These are phyloP conservation scores for Aspidapion aeneum DNA, from an alignment of 2,888 invertebrate genomes.

Conservation along the genomic window DNA sequence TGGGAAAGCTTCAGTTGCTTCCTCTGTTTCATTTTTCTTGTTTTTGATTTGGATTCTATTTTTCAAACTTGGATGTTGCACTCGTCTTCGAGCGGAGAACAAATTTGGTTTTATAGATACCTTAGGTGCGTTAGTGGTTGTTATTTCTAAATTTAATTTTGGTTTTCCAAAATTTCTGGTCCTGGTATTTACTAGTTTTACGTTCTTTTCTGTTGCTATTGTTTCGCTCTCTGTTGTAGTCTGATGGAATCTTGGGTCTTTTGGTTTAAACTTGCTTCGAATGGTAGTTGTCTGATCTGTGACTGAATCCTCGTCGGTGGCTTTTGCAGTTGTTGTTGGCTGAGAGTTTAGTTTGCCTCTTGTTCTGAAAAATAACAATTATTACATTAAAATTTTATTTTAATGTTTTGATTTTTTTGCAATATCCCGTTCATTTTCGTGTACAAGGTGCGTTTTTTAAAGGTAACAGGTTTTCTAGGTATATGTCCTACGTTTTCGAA, in stretches of 20 bases:
- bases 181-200: conserved; percentile 39
- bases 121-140: conserved; percentile 35
- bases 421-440: too few relatives aligned
- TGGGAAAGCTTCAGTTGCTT: conserved; percentile 20
- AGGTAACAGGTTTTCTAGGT: too few relatives aligned
- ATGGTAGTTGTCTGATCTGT: conserved; percentile 34
- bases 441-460: too few relatives aligned
- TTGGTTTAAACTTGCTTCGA: conserved; percentile 43
- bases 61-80: conserved; percentile 38
- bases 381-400: too few relatives aligned
- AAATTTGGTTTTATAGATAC: conserved; percentile 45
- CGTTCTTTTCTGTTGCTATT: conserved; percentile 35
- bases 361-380: conserved; percentile 1
- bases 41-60: conserved; percentile 36
- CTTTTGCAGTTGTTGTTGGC: conserved; percentile 39
- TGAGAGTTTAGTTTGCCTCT: conserved; percentile 42
- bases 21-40: conserved; percentile 24
- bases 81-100: conserved; percentile 40
- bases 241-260: conserved; percentile 40
- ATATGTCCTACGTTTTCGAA: too few relatives aligned
- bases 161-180: conserved; percentile 41
- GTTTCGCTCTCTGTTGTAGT: conserved; percentile 26
- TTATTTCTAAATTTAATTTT: conserved; percentile 37
- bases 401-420: too few relatives aligned
- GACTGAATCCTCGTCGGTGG: conserved; percentile 43